Base-by-base conservation (phyloP, 2,113 vertebrate species). In the Myotis yumanensis region DNA sequence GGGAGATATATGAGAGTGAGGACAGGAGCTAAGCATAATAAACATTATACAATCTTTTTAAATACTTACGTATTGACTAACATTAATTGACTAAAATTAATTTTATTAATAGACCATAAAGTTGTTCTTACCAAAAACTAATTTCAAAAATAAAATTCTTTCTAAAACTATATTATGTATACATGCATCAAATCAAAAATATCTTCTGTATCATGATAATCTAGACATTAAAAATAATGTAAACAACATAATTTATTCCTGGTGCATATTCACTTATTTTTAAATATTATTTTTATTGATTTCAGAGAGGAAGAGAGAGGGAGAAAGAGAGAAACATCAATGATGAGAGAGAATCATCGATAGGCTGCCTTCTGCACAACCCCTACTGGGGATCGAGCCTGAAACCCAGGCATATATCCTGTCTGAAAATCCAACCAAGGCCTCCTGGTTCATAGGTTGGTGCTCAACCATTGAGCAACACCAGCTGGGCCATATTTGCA, bases 141-240 rank as follows among this genome's bases (percentile, higher is more conserved):
- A 83, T 84, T 92, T 91, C n/a, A 88, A 93, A 91, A 92, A 32
- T 51, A 46, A 93, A 75, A 81, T 59, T 87, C 4, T 37, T 80
- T 82, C 80, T 76, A 72, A 90, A 88, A 40, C 22, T 80, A 4
- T 71, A 51, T 52, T 48, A 54, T 69, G 64, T 35, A 76, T 17
- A 69, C 37, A 20, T 10, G 79, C 5, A 85, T 82, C 15, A 88
- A 88, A 57, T 46, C 37, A 87, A 92, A 89, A 71, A 86, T 51
- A 57, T 7, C 20, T 62, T 54, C 23, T 64, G 71, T 72, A 35
- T 51, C 15, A 46, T 89, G 30, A 64, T 86, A 48, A 96, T 43
- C 7, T 51, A 6, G 91, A 93, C 37, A 75, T 69, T 94, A 23
- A 89, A 95, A 88, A 54, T 75, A 85, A 84, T 37, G 37, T 82